Percentiles rank a stretch among this genome's conserved stretches.
phyloP scores from a whole-genome alignment of 2,113 vertebrate genomes.

The Sebastes schlegelii region DNA sequence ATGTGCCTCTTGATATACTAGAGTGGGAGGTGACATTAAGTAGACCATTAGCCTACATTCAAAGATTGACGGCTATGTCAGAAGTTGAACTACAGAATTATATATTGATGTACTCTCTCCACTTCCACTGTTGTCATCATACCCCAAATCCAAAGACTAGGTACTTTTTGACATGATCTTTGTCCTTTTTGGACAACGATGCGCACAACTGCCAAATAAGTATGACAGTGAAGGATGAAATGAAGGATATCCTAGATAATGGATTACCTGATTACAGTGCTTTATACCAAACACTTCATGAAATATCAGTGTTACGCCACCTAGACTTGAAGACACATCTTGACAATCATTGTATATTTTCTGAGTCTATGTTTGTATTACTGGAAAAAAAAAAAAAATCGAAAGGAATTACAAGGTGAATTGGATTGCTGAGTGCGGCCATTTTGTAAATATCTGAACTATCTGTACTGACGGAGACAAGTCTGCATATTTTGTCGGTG shows the following conservation, averaged over 20 bases:
- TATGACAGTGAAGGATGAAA: slow-evolving; percentile 15
- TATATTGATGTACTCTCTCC: neutral
- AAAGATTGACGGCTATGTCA: neutral
- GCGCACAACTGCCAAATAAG: slow-evolving; percentile 48
- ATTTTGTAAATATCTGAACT: slow-evolving; percentile 80
- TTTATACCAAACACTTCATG: slow-evolving; percentile 45
- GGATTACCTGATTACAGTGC: slow-evolving; percentile 10
- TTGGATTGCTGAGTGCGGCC: slow-evolving; percentile 48
- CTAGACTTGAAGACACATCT: slow-evolving; percentile 77
- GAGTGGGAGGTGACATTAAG: slow-evolving; percentile 9
- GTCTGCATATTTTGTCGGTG: slow-evolving; percentile 65
- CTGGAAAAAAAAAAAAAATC: slow-evolving; percentile 76
- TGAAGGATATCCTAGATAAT: slow-evolving; percentile 29
- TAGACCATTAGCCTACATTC: neutral
- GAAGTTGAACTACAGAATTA: neutral
- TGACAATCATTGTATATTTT: slow-evolving; percentile 57
- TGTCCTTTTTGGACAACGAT: slow-evolving; percentile 47
- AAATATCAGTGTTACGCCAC: slow-evolving; percentile 66
- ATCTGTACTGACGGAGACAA: slow-evolving; percentile 62
- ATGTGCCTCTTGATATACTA: neutral
- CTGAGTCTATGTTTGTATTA: slow-evolving; percentile 74
- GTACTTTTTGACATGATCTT: slow-evolving; percentile 44
- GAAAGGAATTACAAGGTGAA: slow-evolving; percentile 57
- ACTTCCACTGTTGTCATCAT: slow-evolving; percentile 1
- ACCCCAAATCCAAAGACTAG: slow-evolving; percentile 32